Evolutionary conservation across 2,113 vertebrate species (phyloP), one percentile per base, ranked within the genome.

Genomic region (Syngnathoides biaculeatus): DNA sequence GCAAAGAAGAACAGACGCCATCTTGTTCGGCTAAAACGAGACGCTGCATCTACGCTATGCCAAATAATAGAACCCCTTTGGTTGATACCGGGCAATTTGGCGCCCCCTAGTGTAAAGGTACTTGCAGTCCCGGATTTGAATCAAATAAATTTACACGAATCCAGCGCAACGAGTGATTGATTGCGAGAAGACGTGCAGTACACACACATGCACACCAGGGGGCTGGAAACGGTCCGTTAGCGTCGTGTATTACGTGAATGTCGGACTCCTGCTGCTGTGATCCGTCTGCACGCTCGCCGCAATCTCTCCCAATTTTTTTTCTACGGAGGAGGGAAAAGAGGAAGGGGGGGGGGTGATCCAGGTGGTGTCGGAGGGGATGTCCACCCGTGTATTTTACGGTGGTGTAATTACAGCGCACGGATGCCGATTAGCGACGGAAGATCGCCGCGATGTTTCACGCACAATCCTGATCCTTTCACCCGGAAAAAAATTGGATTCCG

Each of bases 301-400:
- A 24, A 69, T 72, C 55, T 75, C 74, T 62, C 70, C 45, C 60
- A 62, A 84, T 88, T 88, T 87, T 81, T 73, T 86, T 82, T 78
- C 77, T 86, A 82, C 76, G 11, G 19, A 42, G 24, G 22, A 27
- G 26, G 14, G 15, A 24, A 24, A 55, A 5, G 5, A 14, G 20
- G 8, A 53, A 20, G 50, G 26, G 13, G 24, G 12, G 14, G 30
- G n/a, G 40, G 2, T 39, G 13, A 8, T 22, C 12, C 22, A 40
- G 6, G 39, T 85, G 72, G 73, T 70, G 65, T 64, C 72, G 35
- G 73, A 73, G 78, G 74, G 83, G 87, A 88, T 87, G 88, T 69
- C 77, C 64, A 61, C 72, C 81, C 82, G 85, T 84, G 89, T 69
- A 35, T 76, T 65, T 66, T 64, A 75, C 30, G 61, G 57, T 48